These are phyloP conservation scores for Tinea trinotella DNA, from an alignment of 2,888 invertebrate species.

Conservation along the genomic window DNA sequence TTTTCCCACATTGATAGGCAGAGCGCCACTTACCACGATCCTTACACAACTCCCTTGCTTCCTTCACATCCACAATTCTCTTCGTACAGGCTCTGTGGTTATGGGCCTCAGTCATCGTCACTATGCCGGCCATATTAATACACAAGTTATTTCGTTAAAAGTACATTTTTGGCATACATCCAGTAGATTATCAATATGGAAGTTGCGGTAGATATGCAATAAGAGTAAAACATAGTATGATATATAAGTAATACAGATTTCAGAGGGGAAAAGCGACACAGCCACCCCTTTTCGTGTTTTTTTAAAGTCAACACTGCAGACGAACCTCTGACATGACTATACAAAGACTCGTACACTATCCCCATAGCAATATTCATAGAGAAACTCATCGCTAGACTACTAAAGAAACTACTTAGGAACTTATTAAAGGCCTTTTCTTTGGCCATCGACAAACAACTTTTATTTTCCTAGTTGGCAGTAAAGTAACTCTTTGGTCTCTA, in stretches of 20 bases:
- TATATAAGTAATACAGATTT: not conserved
- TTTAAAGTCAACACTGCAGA: not conserved
- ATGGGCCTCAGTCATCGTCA: too few species aligned
- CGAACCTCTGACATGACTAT: not conserved
- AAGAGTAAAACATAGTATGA: slow-evolving; percentile 3
- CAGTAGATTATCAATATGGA: slow-evolving; percentile 13
- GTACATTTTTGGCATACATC: not conserved
- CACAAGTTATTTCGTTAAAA: not conserved
- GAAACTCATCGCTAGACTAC: slow-evolving; percentile 1
- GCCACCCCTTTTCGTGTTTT: not conserved
- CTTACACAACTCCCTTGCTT: too few species aligned
- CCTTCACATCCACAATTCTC: too few species aligned
- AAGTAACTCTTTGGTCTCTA: too few species aligned
- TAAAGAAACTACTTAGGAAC: slow-evolving; percentile 1
- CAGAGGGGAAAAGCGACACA: not conserved
- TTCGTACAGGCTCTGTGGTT: too few species aligned
- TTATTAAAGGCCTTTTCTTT: slow-evolving; percentile 9
- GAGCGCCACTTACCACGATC: too few species aligned
- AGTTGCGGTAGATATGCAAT: not conserved
- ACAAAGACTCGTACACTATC: not conserved
- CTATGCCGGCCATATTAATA: too few species aligned
- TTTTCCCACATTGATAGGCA: too few species aligned
- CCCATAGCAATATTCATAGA: slow-evolving; percentile 4
- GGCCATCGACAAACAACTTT: not conserved
- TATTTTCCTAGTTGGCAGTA: too few species aligned